phyloP scores from a whole-genome alignment of 2,888 invertebrate genomes.

The Dryadula phaetusa region DNA sequence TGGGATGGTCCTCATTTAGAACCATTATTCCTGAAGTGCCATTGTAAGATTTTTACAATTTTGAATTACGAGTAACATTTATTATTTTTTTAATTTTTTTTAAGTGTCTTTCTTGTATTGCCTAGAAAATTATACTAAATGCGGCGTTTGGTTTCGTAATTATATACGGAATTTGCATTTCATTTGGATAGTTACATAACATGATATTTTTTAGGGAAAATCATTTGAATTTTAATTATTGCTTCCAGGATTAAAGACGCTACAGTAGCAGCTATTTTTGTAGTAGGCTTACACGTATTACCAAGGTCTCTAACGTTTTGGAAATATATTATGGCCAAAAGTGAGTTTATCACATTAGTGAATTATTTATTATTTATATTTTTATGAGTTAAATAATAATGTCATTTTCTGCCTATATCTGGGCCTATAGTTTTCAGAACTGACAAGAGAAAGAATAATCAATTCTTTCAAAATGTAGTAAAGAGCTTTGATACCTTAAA shows the following conservation, averaged over 20 bases:
- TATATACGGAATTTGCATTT: no score
- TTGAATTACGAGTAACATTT: background rate
- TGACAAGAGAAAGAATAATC: no score
- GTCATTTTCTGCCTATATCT: no score
- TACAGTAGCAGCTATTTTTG: slow-evolving; percentile 59
- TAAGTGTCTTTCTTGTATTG: background rate
- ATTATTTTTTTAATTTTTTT: background rate
- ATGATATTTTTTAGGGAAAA: background rate
- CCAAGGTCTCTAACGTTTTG: slow-evolving; percentile 56
- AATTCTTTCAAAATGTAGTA: no score
- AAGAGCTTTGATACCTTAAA: no score
- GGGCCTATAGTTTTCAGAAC: no score
- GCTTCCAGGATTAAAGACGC: slow-evolving; percentile 63
- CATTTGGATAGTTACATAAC: no score
- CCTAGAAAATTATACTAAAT: no score
- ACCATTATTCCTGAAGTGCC: slow-evolving; percentile 48
- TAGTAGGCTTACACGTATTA: slow-evolving; percentile 55
- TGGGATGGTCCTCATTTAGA: slow-evolving; percentile 55
- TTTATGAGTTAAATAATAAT: background rate
- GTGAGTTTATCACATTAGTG: slow-evolving; percentile 53
- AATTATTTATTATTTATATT: no score
- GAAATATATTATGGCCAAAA: slow-evolving; percentile 51
- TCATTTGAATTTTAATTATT: background rate
- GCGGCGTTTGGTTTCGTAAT: no score
- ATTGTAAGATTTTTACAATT: slow-evolving; percentile 47